Base-by-base conservation (phyloP, 2,888 invertebrate species). In the Dicyrtomina minuta region DNA sequence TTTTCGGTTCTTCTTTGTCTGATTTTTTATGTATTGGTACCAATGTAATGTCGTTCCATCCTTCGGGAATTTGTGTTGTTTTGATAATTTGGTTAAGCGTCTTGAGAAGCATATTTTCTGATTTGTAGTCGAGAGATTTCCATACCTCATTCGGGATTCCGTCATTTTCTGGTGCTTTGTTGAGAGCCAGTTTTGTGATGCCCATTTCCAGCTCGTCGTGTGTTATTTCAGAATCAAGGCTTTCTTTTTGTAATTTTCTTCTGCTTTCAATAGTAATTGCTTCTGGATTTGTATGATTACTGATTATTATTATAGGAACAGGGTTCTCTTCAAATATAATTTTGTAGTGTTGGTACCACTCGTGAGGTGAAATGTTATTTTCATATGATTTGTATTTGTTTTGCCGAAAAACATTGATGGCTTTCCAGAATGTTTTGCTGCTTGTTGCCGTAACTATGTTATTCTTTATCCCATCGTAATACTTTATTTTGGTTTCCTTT, bases 101-200 rank as follows among this genome's bases (percentile, higher is more conserved):
- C 6, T 15, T 6, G 15, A 5, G n/a, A 15, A 49, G 49, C 5
- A 17, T 15, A 12, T 49, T 2, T 2, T 49, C 65, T 33, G 49
- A 51, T 20, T 65, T 65, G 41, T 53, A 33, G 2, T 51, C n/a
- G 1, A 53, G 65, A 1, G 33, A 49, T 27, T 51, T 51, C 51
- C 51, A 51, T 13, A 51, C 17, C n/a, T 51, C 51, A 20, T 51
- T 51, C 8, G 51, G 51, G 8, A 51, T 20, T 10, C 8, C n/a
- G n/a, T 51, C 51, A 8, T n/a, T 10, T 10, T n/a, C 51, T 51
- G n/a, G 17, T 17, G 51, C 51, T 20, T 51, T 51, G 43, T 41
- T 41, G 10, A 12, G 8, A 12, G 43, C 8, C 13, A 41, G 13
- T 41, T 8, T 12, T 41, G 8, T 41, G 13, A 41, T 41, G 8